Conservation (phyloP, 35 echinoderm and acorn worm species). For the Apostichopus californicus region DNA sequence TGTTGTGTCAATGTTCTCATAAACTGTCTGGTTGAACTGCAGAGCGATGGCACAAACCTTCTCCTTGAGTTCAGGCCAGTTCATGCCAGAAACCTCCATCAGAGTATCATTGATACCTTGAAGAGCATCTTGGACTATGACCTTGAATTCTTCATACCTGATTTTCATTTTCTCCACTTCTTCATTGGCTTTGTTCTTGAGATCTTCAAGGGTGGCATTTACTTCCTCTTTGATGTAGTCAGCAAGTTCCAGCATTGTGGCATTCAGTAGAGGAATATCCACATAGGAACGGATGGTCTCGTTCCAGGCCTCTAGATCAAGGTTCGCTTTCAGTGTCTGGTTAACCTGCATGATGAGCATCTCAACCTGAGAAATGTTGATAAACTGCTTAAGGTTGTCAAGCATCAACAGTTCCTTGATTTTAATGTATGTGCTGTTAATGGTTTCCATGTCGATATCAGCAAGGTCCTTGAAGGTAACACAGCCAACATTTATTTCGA, state of each 20-base stretch:
- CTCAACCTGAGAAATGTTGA: slow-evolving; percentile 59
- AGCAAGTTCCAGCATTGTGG: not conserved
- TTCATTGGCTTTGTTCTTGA: slow-evolving; percentile 7
- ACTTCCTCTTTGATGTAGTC: slow-evolving; percentile 54
- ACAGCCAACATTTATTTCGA: slow-evolving; percentile 41
- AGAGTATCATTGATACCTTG: slow-evolving; percentile 49
- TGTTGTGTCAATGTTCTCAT: slow-evolving; percentile 45
- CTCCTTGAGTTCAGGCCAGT: slow-evolving; percentile 42
- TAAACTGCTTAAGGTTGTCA: slow-evolving; percentile 58
- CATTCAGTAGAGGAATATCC: slow-evolving; percentile 54
- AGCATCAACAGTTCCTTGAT: slow-evolving; percentile 18
- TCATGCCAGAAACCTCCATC: slow-evolving; percentile 15
- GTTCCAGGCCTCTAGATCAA: slow-evolving; percentile 64
- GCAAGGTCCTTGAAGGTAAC: slow-evolving; percentile 30
- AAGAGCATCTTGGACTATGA: slow-evolving; percentile 11
- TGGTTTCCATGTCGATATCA: slow-evolving; percentile 41
- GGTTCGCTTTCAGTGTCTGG: slow-evolving; percentile 34
- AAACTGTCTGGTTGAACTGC: slow-evolving; percentile 46
- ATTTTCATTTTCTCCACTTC: slow-evolving; percentile 45
- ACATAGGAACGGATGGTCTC: slow-evolving; percentile 54
- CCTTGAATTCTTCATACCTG: slow-evolving; percentile 55
- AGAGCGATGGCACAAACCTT: slow-evolving; percentile 9
- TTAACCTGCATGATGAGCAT: slow-evolving; percentile 39
- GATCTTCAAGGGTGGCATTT: slow-evolving; percentile 12
- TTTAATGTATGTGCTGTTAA: slow-evolving; percentile 44